Evolutionary conservation across 1,140 invertebrate species (phyloP), one percentile per base, ranked within the genome.

Genomic region (Acromyrmex echinatior): DNA sequence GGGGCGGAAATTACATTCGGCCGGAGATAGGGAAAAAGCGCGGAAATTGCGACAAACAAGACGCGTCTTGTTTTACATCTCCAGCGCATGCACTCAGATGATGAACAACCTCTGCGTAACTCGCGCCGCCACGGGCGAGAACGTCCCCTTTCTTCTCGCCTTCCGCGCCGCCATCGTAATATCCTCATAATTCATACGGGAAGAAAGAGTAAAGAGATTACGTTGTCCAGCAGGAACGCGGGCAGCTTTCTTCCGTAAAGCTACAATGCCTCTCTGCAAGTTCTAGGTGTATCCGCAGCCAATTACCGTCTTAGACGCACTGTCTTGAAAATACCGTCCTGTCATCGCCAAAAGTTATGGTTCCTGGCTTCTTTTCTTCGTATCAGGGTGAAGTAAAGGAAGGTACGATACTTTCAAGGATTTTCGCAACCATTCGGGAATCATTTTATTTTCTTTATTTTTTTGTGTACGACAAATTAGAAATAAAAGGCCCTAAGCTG

Each of bases 101-200:
- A 70, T 65, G 77, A 73, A 80, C 58, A 60, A 56, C 62, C 76
- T 70, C 62, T 25, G 56, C 78, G 71, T 81, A 89, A 85, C 53
- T 79, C 87, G 86, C 58, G 73, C 87, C 78, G 53, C 80, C 74
- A 74, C 63, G 79, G 70, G 63, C 73, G 53, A 77, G 39, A 77
- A 28, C 60, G 21, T 53, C 58, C 66, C 21, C 56, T 79, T 87
- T 85, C 80, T 87, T 53, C 79, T 51, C 60, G 63, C 76, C 63
- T 39, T 56, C 53, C 58, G 86, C 68, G 80, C 80, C 39, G 62
- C 80, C 85, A 60, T 88, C 86, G 77, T 92, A 88, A 92, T 88
- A 90, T 89, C 87, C 65, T 51, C 86, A 86, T 92, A 91, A 92
- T 79, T 92, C 91, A 91, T 76, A 62, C 31, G 35, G 16, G 45